Conservation (phyloP, 2,888 invertebrate species). For the Agelastica alni region DNA sequence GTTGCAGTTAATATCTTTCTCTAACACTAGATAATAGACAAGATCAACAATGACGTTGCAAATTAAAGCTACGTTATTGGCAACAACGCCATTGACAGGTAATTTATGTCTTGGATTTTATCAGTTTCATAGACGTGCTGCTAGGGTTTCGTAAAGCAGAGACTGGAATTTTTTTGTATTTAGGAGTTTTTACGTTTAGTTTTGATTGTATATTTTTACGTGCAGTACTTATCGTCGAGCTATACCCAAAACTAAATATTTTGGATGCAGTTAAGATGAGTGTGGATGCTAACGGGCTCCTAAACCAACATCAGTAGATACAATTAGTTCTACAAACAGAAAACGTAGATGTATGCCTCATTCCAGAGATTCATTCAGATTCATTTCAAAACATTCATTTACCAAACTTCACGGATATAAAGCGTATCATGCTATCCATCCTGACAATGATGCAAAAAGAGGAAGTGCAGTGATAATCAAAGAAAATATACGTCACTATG, state of each 20-base stretch:
- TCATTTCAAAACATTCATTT: neutral
- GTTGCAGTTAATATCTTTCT: too few species aligned
- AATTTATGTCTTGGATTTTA: too few species aligned
- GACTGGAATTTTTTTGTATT: too few species aligned
- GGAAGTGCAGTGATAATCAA: constrained; percentile 7
- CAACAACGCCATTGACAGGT: too few species aligned
- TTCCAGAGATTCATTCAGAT: neutral
- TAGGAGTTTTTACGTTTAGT: too few species aligned
- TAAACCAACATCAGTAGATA: neutral
- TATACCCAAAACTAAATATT: neutral
- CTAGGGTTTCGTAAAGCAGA: too few species aligned
- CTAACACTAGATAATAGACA: too few species aligned
- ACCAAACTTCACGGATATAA: neutral
- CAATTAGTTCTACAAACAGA: neutral
- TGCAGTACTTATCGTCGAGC: too few species aligned
- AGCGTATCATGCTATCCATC: neutral
- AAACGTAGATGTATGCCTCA: neutral
- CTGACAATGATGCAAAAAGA: neutral
- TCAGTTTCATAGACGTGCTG: too few species aligned
- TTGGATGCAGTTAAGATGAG: neutral
- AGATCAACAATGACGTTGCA: too few species aligned
- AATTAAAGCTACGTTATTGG: too few species aligned
- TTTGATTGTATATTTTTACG: too few species aligned
- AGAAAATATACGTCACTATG: constrained; percentile 1
- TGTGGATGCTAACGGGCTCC: neutral